Conservation (phyloP, 2,888 invertebrate species). For the Eumerus sabulonum region DNA sequence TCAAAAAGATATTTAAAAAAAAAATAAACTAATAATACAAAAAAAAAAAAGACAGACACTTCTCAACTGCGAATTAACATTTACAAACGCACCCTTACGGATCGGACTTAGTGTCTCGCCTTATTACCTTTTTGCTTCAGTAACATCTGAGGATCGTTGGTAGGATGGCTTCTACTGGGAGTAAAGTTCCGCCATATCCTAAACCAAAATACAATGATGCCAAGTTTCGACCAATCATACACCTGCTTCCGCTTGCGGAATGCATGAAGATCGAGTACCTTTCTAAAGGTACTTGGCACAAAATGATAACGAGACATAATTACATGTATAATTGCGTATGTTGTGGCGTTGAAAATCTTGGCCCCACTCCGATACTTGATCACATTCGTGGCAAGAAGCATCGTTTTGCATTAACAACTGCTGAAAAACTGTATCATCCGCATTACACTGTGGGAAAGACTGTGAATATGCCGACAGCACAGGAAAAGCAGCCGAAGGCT, state of each 20-base stretch:
- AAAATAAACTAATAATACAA: constrained; percentile 23
- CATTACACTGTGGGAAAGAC: constrained; percentile 69
- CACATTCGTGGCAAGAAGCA: constrained; percentile 75
- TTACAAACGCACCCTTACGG: constrained; percentile 29
- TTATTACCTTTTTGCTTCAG: constrained; percentile 18
- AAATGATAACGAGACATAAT: constrained; percentile 63
- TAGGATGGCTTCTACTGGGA: constrained; percentile 26
- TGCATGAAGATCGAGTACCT: constrained; percentile 71
- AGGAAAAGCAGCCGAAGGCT: background rate
- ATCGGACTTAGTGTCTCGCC: constrained; percentile 21
- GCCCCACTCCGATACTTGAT: constrained; percentile 71
- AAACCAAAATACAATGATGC: constrained; percentile 45
- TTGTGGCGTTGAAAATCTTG: constrained; percentile 72
- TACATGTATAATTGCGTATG: constrained; percentile 71
- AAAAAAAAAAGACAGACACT: constrained; percentile 47
- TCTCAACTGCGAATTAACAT: constrained; percentile 47
- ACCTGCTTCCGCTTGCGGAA: constrained; percentile 70
- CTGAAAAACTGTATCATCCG: constrained; percentile 70
- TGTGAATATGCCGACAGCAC: constrained; percentile 5
- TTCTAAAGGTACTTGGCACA: constrained; percentile 66
- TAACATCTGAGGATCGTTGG: constrained; percentile 6
- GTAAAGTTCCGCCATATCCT: constrained; percentile 50
- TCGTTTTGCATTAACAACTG: constrained; percentile 69
- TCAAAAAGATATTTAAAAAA: constrained; percentile 12
- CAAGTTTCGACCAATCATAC: constrained; percentile 69